Percentiles rank a stretch among this genome's conserved stretches.
Conservation (phyloP, 2,797 vertebrate species). For the Pseudotriccus pelzelni region DNA sequence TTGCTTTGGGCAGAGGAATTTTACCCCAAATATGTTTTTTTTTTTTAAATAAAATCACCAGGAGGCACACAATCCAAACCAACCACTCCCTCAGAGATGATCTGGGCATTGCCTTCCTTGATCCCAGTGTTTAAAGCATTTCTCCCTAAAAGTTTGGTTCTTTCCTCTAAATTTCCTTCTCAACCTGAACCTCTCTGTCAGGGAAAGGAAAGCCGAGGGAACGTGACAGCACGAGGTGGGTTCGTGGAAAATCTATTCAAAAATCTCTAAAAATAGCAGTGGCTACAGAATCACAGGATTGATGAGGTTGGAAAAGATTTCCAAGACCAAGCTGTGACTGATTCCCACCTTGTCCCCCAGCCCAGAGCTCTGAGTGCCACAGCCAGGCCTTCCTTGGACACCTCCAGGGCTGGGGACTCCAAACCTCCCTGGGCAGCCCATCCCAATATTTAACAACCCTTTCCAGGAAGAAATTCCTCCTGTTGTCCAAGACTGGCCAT, state of each 20-base stretch:
- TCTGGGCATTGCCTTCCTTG: not conserved
- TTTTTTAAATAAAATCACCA: fast-evolving
- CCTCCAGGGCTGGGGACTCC: not conserved
- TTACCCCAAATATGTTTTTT: no score
- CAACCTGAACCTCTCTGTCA: not conserved
- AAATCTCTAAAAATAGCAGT: not conserved
- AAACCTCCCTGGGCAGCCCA: not conserved
- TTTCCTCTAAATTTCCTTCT: not conserved
- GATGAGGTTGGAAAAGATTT: no score
- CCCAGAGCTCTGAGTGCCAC: no score
- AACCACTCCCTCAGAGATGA: not conserved
- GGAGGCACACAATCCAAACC: not conserved
- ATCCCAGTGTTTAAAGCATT: not conserved
- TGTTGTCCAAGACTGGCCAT: not conserved
- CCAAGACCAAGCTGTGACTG: no score
- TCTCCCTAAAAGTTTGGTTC: not conserved
- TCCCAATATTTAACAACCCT: not conserved
- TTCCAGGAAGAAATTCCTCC: not conserved
- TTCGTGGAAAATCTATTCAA: not conserved
- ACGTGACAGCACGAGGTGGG: not conserved
- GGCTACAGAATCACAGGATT: not conserved
- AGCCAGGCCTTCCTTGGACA: not conserved
- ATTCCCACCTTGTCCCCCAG: no score
- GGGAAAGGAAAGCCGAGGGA: not conserved
- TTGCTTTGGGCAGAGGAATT: not conserved